Conservation (phyloP, 2,797 vertebrate species). For the Acomys russatus region DNA sequence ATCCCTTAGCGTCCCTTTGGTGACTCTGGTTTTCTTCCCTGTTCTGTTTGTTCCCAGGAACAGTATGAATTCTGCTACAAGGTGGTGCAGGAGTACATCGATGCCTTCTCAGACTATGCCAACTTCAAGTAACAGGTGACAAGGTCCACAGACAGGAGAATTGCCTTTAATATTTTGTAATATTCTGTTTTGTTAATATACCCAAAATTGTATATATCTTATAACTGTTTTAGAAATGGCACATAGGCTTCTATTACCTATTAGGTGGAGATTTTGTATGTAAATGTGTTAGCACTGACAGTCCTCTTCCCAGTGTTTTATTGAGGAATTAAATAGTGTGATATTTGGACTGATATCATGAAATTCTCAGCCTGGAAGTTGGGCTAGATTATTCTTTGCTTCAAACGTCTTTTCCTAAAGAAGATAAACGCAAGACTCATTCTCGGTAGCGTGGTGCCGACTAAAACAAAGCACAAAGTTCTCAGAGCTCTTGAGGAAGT, state of each 20-base stretch:
- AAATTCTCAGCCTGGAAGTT: slow-evolving; percentile 86
- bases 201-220: slow-evolving; percentile 91
- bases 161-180: slow-evolving; percentile 99
- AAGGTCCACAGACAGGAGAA: slow-evolving; percentile 89
- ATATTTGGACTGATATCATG: slow-evolving; percentile 90
- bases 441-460: slow-evolving; percentile 72
- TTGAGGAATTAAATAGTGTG: slow-evolving; percentile 92
- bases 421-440: slow-evolving; percentile 82
- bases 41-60: slow-evolving; percentile 89
- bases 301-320: slow-evolving; percentile 91
- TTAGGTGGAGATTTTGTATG: slow-evolving; percentile 96
- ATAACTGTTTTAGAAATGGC: slow-evolving; percentile 95
- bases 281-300: slow-evolving; percentile 94
- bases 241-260: slow-evolving; percentile 94
- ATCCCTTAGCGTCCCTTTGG: neutral
- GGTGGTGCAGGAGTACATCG: slow-evolving; percentile 99
- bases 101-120: slow-evolving; percentile 99
- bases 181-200: slow-evolving; percentile 98
- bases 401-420: slow-evolving; percentile 84
- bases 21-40: slow-evolving; percentile 27
- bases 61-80: slow-evolving; percentile 99
- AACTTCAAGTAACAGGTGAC: slow-evolving; percentile 95
- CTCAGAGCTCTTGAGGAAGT: slow-evolving; percentile 81
- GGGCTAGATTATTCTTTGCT: slow-evolving; percentile 84
- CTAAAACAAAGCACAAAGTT: slow-evolving; percentile 83